These are phyloP conservation scores for Vombatus ursinus DNA, from an alignment of 2,113 vertebrate species.

Conservation along the genomic window DNA sequence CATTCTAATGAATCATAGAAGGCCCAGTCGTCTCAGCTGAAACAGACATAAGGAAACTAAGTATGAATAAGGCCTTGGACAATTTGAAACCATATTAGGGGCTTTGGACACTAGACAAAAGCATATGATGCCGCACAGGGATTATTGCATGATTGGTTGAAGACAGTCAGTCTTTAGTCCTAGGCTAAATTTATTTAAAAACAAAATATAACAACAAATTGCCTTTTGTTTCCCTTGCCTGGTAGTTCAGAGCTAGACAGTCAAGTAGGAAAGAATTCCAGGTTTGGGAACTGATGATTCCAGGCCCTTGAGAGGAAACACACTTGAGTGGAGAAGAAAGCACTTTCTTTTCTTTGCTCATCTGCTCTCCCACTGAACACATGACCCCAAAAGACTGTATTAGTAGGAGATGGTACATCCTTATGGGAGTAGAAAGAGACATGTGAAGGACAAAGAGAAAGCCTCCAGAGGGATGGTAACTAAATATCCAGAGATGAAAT, in stretches of 20 bases:
- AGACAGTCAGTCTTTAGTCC: not conserved
- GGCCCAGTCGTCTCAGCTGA: not conserved
- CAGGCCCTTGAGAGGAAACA: not conserved
- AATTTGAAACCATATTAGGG: not conserved
- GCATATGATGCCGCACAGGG: not conserved
- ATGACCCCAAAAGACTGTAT: not conserved
- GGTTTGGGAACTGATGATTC: no score
- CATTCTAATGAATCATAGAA: no score
- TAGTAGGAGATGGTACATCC: not conserved
- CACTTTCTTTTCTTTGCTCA: not conserved
- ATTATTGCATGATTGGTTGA: not conserved
- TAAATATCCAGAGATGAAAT: not conserved
- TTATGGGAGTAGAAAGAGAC: not conserved
- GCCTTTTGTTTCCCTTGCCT: no score
- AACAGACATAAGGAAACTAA: not conserved
- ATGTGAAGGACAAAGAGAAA: not conserved
- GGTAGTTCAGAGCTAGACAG: not conserved
- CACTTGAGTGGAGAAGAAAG: not conserved
- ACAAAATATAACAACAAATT: not conserved
- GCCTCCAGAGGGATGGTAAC: not conserved
- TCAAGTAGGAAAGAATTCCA: not conserved
- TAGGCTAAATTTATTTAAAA: not conserved
- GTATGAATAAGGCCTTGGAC: not conserved
- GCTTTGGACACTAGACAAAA: not conserved
- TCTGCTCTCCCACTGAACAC: not conserved